Base-by-base conservation (phyloP, 2,888 invertebrate genomes). In the Parnassius orleans region DNA sequence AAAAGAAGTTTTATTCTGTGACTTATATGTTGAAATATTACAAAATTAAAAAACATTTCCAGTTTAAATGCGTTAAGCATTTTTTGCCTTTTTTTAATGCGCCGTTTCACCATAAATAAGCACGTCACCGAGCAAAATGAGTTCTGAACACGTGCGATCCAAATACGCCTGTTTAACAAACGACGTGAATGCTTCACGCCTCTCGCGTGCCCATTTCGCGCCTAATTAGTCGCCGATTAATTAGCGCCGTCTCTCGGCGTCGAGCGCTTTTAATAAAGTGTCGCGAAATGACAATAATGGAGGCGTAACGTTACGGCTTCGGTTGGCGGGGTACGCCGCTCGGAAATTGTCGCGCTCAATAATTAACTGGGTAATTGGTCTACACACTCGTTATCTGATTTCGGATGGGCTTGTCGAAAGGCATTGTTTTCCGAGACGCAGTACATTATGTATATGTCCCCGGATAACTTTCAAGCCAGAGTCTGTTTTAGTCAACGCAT, bases 231-330 rank as follows among this genome's bases (percentile, higher is more conserved):
- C 59, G 46, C 47, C 46, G 58, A 52, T 59, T 60, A 63, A 63
- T 63, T 63, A 59, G 47, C 54, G 63, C 63, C 58, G 48, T 57
- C 33, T 57, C 53, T 53, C 57, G 57, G 12, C 48, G 48, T 42
- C 46, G 61, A 56, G 41, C 19, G 58, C 63, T 63, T 63, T 63
- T 58, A 63, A 63, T 63, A 51, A 63, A 59, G 59, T 51, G 63
- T 46, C 59, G 63, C 52, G 54, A 46, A 55, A 58, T 59, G 63
- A 54, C 55, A 59, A 63, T 55, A 54, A 57, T 51, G 61, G 61
- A 48, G 62, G 62, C 58, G 61, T 51, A 50, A 52, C 51, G 59
- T 59, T 52, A 51, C 41, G 51, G 46, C 44, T 51, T 43, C 15
- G 48, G 53, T 47, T 12, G n/a, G 9, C 58, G 44, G 33, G 9